Conservation (phyloP, 2,888 invertebrate species). For the Endotricha flammealis region DNA sequence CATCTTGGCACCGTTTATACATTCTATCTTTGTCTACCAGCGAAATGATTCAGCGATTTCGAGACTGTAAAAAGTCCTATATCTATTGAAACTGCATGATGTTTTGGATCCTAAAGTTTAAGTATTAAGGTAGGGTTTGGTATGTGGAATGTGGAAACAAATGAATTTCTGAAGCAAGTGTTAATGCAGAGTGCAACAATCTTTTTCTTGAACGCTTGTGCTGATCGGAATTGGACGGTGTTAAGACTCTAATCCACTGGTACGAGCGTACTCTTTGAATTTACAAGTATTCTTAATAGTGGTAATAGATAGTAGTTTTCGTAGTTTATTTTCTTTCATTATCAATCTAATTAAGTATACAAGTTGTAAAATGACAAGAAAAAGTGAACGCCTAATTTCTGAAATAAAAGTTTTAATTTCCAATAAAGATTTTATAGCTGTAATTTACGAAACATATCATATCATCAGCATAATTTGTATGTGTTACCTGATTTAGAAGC, state of each 20-base stretch:
- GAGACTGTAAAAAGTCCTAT: slow-evolving; percentile 39
- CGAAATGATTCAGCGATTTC: slow-evolving; percentile 64
- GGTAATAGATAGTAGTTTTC: too few relatives aligned
- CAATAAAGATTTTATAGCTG: too few relatives aligned
- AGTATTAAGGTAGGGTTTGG: slow-evolving; percentile 20
- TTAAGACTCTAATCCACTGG: slow-evolving; percentile 34
- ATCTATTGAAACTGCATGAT: slow-evolving; percentile 18
- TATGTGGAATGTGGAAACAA: slow-evolving; percentile 26
- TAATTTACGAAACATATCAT: too few relatives aligned
- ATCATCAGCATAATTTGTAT: too few relatives aligned
- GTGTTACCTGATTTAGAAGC: too few relatives aligned
- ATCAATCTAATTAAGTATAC: too few relatives aligned
- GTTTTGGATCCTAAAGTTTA: slow-evolving; percentile 18
- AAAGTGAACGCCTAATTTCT: too few relatives aligned
- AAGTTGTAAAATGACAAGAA: too few relatives aligned
- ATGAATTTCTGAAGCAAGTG: slow-evolving; percentile 62
- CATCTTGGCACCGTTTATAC: slow-evolving; percentile 32
- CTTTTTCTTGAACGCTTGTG: slow-evolving; percentile 49
- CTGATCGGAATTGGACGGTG: slow-evolving; percentile 47
- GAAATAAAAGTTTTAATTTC: too few relatives aligned
- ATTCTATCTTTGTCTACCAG: slow-evolving; percentile 46
- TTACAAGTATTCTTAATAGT: too few relatives aligned
- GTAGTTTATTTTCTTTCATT: too few relatives aligned
- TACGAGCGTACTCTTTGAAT: too few relatives aligned
- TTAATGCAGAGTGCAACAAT: slow-evolving; percentile 59